phyloP scores from a whole-genome alignment of 2,113 vertebrate species.

The Redunca redunca region DNA sequence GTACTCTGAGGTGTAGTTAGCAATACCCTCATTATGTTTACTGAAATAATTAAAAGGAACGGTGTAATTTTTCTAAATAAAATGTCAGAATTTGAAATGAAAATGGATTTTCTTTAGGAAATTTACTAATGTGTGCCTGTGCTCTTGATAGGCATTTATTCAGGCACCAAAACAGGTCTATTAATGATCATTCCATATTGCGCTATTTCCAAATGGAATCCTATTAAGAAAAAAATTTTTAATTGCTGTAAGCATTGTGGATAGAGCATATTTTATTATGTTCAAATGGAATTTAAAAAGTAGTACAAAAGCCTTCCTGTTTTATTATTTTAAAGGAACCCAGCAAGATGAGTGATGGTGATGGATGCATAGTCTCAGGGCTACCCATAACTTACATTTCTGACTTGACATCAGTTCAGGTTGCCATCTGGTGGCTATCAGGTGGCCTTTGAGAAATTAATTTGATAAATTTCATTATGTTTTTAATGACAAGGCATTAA shows the following conservation, averaged over 20 bases:
- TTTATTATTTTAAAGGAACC: constrained; percentile 5
- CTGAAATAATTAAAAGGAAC: constrained; percentile 79
- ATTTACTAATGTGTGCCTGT: constrained; percentile 52
- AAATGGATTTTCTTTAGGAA: constrained; percentile 68
- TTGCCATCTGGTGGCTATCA: constrained; percentile 53
- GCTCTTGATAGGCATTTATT: constrained; percentile 35
- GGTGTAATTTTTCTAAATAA: constrained; percentile 68
- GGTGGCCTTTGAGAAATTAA: constrained; percentile 50
- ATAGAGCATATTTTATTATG: constrained; percentile 29
- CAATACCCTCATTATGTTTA: constrained; percentile 73
- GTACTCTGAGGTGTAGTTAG: constrained; percentile 65
- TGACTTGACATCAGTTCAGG: not conserved
- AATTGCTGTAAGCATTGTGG: constrained; percentile 15
- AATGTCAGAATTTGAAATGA: constrained; percentile 67
- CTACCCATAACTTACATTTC: not conserved
- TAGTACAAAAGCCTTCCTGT: not conserved
- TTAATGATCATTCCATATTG: constrained; percentile 45
- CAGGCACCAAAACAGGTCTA: not conserved
- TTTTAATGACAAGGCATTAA: constrained; percentile 54
- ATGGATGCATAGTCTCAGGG: not conserved
- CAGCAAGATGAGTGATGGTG: not conserved
- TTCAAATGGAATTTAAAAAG: constrained; percentile 26
- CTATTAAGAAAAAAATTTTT: constrained; percentile 30
- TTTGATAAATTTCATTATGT: constrained; percentile 33
- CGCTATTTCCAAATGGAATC: constrained; percentile 33